Conservation (phyloP, 1,140 invertebrate genomes). For the Macrobrachium rosenbergii region DNA sequence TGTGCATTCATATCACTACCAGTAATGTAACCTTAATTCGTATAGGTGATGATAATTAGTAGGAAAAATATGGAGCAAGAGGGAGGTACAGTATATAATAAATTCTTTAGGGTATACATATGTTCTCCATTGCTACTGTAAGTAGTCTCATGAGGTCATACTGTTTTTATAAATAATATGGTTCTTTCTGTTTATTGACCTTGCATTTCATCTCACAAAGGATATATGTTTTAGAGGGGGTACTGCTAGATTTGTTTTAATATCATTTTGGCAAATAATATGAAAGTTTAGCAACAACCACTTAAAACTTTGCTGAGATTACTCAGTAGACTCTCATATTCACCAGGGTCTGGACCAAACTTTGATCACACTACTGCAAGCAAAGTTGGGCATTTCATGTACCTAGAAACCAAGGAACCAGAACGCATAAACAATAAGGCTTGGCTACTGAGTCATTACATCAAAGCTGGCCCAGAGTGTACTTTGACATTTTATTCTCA, state of each 20-base stretch:
- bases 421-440: slow-evolving; percentile 3
- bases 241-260: too few species aligned
- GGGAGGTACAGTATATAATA: too few species aligned
- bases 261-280: too few species aligned
- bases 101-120: too few species aligned
- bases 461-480: slow-evolving; percentile 23
- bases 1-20: too few species aligned
- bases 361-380: slow-evolving; percentile 52
- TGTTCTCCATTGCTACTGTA: too few species aligned
- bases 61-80: neutral
- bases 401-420: slow-evolving; percentile 21
- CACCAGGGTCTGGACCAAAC: slow-evolving; percentile 44
- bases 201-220: too few species aligned
- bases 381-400: slow-evolving; percentile 39
- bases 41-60: neutral
- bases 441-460: slow-evolving; percentile 32
- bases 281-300: too few species aligned
- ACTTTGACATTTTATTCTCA: slow-evolving; percentile 46
- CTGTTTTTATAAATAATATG: too few species aligned
- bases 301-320: neutral
- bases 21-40: neutral
- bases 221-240: too few species aligned
- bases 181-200: too few species aligned
- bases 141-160: too few species aligned
- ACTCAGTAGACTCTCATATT: neutral